Base-by-base conservation (phyloP, 2,888 invertebrate genomes). In the Odontocerum albicorne region DNA sequence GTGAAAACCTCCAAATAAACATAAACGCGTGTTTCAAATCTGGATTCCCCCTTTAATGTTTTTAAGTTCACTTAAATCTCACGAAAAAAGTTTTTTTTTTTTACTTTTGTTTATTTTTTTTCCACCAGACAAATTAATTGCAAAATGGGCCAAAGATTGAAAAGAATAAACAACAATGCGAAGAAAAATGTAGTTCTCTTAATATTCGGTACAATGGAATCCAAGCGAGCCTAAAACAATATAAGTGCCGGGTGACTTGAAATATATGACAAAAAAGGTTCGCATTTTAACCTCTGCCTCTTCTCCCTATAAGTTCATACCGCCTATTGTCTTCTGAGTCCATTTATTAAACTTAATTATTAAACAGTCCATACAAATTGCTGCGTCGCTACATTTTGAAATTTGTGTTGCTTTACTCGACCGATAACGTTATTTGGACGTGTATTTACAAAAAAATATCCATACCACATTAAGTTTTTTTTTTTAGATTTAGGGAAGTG, bases 281-380 rank as follows among this genome's bases (percentile, higher is more conserved):
- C 35, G 16, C 46, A 16, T 27, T 52, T n/a, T n/a, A n/a, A n/a
- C n/a, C n/a, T n/a, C n/a, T n/a, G n/a, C n/a, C n/a, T n/a, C n/a
- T n/a, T n/a, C n/a, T n/a, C n/a, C n/a, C n/a, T n/a, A n/a, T n/a
- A n/a, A n/a, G n/a, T n/a, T n/a, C n/a, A n/a, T 27, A 36, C 27
- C 46, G 8, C 21, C 22, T 39, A 53, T 53, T 53, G 53, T 53
- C 45, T 36, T 22, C 20, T 42, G 21, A 33, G 20, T 17, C 42
- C 53, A 47, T 53, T 53, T 53, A 53, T 53, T 47, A 53, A 53
- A 53, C 53, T 47, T 47, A 53, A 53, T 53, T 53, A 53, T 53
- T 42, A 53, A 53, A 40, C 53, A 47, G 53, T 47, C 53, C 53
- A 53, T 47, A 53, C 53, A 53, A 53, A 47, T 53, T 53, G 53